Percentiles rank a stretch among this genome's conserved stretches.
These are phyloP conservation scores for Chaitophorus viminalis DNA, from an alignment of 2,888 invertebrate species.

Conservation along the genomic window DNA sequence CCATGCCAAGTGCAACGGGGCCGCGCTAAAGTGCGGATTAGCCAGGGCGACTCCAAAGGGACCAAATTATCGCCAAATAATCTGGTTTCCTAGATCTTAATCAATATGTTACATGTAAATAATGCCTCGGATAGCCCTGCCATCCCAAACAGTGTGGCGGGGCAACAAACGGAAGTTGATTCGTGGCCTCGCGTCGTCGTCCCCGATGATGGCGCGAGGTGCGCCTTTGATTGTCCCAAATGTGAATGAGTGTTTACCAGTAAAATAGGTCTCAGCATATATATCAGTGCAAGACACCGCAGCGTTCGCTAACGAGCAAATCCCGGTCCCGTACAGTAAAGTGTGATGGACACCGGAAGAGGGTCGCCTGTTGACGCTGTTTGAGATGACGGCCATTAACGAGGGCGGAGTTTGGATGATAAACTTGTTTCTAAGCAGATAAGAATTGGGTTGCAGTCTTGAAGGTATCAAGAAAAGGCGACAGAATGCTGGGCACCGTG, in stretches of 20 bases:
- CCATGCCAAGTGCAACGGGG: background rate
- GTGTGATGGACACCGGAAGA: background rate
- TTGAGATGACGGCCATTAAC: background rate
- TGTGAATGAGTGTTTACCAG: background rate
- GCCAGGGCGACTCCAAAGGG: background rate
- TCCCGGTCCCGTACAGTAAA: background rate
- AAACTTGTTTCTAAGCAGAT: background rate
- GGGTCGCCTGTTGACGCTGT: background rate
- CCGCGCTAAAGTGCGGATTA: background rate
- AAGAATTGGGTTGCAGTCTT: background rate
- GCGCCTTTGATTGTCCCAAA: too few relatives aligned
- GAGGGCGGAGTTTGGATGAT: background rate
- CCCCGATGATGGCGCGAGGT: too few relatives aligned
- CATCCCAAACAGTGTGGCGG: background rate
- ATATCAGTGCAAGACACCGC: background rate
- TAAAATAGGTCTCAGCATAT: background rate
- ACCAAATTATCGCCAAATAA: background rate
- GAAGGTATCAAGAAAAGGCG: background rate
- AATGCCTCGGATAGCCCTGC: background rate
- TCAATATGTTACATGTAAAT: background rate
- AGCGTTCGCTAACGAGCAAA: background rate
- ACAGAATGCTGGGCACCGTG: background rate
- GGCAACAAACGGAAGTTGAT: too few relatives aligned
- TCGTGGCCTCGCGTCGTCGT: too few relatives aligned
- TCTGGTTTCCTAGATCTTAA: too few relatives aligned